Evolutionary conservation across 2,797 vertebrate species (phyloP).

Genomic region (Onychomys leucogaster): DNA sequence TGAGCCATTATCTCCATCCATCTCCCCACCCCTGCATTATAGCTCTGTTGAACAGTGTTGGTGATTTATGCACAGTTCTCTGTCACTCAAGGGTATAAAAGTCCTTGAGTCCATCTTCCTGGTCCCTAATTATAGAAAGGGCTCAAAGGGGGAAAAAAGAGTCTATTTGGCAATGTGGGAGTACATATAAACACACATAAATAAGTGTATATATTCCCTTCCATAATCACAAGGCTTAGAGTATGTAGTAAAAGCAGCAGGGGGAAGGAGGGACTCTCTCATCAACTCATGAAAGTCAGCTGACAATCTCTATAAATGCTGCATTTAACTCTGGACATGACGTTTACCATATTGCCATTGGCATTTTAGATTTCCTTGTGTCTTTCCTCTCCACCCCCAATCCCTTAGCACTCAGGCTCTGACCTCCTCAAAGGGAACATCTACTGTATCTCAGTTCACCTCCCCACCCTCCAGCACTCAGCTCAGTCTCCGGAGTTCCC

Average conservation of each 20-base stretch:
- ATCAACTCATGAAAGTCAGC: not conserved
- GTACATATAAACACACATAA: no score
- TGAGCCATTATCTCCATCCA: not conserved
- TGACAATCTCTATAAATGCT: not conserved
- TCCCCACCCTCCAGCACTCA: not conserved
- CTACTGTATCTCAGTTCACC: not conserved
- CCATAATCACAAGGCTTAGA: not conserved
- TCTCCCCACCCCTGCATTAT: not conserved
- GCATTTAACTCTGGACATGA: not conserved
- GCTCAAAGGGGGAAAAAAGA: not conserved
- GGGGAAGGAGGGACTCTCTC: not conserved
- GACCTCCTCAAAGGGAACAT: not conserved
- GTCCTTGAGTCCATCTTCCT: not conserved
- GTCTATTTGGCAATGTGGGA: not conserved
- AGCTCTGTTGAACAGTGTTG: not conserved
- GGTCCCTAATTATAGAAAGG: not conserved
- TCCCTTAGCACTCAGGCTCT: not conserved
- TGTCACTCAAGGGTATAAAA: not conserved
- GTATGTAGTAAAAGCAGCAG: not conserved
- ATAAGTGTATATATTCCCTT: not conserved
- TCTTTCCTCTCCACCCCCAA: not conserved
- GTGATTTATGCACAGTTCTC: not conserved
- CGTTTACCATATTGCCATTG: not conserved
- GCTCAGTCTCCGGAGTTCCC: not conserved
- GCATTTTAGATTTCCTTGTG: not conserved